These are phyloP conservation scores for Parazoanthus darwini DNA, from an alignment of 92 coral and sea anemone species.

Conservation along the genomic window DNA sequence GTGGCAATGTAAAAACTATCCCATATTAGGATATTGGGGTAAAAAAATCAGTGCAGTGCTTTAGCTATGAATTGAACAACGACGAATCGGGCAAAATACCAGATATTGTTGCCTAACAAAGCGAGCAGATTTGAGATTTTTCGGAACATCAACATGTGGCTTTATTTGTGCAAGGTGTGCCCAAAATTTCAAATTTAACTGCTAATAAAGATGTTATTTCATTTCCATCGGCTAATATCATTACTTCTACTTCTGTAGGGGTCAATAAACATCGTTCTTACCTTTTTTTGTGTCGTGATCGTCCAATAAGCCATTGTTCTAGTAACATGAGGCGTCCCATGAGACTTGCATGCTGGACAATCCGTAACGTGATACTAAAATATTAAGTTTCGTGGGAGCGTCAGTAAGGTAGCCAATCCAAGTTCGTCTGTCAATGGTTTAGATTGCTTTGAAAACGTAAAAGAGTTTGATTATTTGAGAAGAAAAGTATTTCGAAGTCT, in stretches of 20 bases:
- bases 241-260: not conserved
- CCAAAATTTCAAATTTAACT: conserved; percentile 1
- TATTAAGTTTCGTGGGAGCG: too few relatives aligned
- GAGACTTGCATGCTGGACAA: too few relatives aligned
- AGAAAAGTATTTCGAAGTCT: too few relatives aligned
- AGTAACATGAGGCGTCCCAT: too few relatives aligned
- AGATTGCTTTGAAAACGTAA: too few relatives aligned
- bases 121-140: conserved; percentile 17
- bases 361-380: too few relatives aligned
- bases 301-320: too few relatives aligned
- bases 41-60: not conserved
- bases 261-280: not conserved
- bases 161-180: conserved; percentile 30
- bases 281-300: conserved; percentile 26
- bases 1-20: not conserved
- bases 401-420: too few relatives aligned
- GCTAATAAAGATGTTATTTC: not conserved
- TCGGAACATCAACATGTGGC: not conserved
- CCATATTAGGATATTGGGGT: not conserved
- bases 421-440: too few relatives aligned
- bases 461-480: too few relatives aligned
- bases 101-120: not conserved
- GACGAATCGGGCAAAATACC: conserved; percentile 11
- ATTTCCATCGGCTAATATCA: not conserved
- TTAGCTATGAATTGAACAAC: not conserved